A percentile compares a stretch with the other conserved stretches of the same genome.
These are phyloP conservation scores for Sphaeramia orbicularis DNA, from an alignment of 2,797 vertebrate species.

Conservation along the genomic window DNA sequence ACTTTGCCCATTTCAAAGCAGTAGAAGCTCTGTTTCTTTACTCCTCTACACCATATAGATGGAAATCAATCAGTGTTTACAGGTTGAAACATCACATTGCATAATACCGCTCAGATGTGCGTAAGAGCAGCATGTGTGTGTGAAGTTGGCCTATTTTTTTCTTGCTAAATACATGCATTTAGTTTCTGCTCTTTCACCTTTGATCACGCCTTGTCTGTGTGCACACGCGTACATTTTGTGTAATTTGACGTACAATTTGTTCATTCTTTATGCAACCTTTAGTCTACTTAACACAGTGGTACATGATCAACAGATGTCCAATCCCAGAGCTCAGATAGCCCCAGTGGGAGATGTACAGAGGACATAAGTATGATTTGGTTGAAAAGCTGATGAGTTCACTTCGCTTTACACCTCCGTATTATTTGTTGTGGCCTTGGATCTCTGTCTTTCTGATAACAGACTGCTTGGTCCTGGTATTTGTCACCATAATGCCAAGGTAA, in stretches of 20 bases:
- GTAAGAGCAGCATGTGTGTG: conserved; percentile 10
- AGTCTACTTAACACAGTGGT: conserved; percentile 6
- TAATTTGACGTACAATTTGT: conserved; percentile 32
- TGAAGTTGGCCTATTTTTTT: conserved; percentile 11
- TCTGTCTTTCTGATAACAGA: conserved; percentile 6
- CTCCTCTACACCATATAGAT: no score
- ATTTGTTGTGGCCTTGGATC: background rate
- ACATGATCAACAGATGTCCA: conserved; percentile 23
- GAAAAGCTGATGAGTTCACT: background rate
- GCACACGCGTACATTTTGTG: conserved; percentile 3
- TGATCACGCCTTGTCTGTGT: conserved; percentile 11
- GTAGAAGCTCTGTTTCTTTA: no score
- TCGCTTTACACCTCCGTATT: background rate
- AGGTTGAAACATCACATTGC: background rate
- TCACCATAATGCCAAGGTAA: background rate
- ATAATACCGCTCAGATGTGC: conserved; percentile 26
- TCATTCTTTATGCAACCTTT: conserved; percentile 47
- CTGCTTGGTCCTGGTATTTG: conserved; percentile 5
- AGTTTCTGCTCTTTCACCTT: conserved; percentile 47
- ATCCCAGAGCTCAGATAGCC: conserved; percentile 5
- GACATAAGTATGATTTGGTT: background rate
- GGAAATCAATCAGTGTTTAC: background rate
- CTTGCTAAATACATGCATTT: background rate
- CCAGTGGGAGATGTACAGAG: conserved; percentile 1
- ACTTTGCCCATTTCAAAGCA: no score